Percentiles rank a stretch among this genome's conserved stretches.
Evolutionary conservation across 2,113 vertebrate genomes (phyloP).

Genomic region (Thomomys bottae): DNA sequence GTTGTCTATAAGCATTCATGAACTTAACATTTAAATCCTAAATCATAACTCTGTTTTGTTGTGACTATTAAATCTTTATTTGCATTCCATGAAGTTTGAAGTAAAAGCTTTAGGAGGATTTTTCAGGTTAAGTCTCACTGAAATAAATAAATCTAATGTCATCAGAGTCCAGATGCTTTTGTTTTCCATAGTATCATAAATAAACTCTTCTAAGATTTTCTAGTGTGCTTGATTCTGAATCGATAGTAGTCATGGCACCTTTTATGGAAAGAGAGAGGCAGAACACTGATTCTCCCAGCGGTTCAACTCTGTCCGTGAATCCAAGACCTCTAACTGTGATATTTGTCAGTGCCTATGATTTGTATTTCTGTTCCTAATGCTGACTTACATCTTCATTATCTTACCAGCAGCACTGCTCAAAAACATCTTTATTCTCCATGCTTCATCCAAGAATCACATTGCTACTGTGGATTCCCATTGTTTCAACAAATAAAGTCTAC

Average conservation of each 20-base stretch:
- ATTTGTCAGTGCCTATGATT: neutral
- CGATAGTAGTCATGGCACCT: neutral
- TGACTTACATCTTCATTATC: slow-evolving; percentile 6
- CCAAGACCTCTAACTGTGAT: neutral
- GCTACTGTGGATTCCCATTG: neutral
- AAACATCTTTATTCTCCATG: slow-evolving; percentile 23
- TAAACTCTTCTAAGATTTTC: neutral
- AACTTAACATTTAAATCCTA: no score
- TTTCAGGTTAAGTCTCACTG: neutral
- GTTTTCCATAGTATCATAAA: neutral
- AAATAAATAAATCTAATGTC: neutral
- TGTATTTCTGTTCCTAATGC: slow-evolving; percentile 2
- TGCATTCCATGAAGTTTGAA: neutral
- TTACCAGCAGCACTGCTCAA: slow-evolving; percentile 34
- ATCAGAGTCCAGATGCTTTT: neutral
- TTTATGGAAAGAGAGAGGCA: neutral
- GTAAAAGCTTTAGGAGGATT: neutral
- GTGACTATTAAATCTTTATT: neutral
- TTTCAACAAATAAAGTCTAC: neutral
- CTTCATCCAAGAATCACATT: neutral
- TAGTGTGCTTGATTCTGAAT: neutral
- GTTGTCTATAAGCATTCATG: no score
- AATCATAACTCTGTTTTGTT: neutral
- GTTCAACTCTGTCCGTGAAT: neutral
- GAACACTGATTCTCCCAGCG: neutral